Conservation (phyloP, 2,113 vertebrate species). For the Apistogramma diplotaenia region DNA sequence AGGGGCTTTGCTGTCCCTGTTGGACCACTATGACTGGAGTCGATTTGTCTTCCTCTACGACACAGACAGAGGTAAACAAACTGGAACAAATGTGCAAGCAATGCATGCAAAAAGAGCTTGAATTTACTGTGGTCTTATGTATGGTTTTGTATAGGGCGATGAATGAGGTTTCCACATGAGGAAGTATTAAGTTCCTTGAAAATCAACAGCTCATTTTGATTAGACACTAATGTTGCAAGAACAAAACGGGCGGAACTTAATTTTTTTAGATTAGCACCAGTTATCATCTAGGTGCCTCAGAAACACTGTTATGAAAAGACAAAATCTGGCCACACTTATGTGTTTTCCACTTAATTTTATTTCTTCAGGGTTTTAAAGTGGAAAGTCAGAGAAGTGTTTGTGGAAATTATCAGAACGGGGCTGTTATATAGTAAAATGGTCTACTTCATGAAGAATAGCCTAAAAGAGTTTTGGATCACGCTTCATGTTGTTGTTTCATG, state of each 20-base stretch:
- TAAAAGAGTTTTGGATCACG: not conserved
- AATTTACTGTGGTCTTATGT: not conserved
- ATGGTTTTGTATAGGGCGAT: no score
- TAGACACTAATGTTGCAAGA: no score
- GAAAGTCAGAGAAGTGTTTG: not conserved
- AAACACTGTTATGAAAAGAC: not conserved
- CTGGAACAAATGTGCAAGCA: not conserved
- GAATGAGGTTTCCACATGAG: no score
- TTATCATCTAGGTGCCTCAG: no score
- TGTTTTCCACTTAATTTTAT: not conserved
- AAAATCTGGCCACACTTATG: not conserved
- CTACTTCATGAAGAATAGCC: not conserved
- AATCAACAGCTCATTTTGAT: no score
- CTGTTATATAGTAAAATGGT: not conserved
- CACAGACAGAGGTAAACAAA: slow-evolving; percentile 89
- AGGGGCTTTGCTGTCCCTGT: slow-evolving; percentile 89
- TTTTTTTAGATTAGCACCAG: no score
- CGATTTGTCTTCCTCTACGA: slow-evolving; percentile 97
- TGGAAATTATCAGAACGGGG: not conserved
- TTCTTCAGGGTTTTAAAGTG: not conserved
- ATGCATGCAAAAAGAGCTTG: not conserved
- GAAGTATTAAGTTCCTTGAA: no score
- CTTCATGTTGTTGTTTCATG: not conserved
- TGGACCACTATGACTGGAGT: slow-evolving; percentile 97
- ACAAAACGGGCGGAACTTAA: no score